Base-by-base conservation (phyloP, 2,888 invertebrate genomes). In the Cataglyphis cursor region DNA sequence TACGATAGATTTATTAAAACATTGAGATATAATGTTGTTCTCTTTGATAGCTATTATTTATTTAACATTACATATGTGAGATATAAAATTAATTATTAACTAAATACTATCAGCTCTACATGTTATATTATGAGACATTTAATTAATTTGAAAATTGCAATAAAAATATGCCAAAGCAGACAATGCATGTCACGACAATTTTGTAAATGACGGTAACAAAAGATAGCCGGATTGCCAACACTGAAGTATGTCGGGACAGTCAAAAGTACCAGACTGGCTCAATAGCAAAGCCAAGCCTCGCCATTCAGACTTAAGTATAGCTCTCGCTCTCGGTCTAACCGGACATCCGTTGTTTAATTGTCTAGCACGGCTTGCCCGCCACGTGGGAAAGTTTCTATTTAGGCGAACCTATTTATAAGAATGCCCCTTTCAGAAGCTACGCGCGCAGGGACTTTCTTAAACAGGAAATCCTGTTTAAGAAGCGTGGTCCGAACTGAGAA, bases 271-370 rank as follows among this genome's bases (percentile, higher is more conserved):
- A 65, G 48, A 65, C 73, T 65, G 51, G 66, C 81, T 87, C 80
- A 75, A 80, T 81, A 83, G 87, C 87, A 87, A 86, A 85, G 81
- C 83, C 78, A 85, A 87, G 82, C 54, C 44, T 64, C 68, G 57
- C 74, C 82, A 76, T 66, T 83, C 81, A 83, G 72, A 54, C 51
- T 59, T 87, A 87, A 86, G 83, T 83, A 85, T 85, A 85, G 81
- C 62, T 65, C 80, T 70, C 83, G 81, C 62, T 65, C 80, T 70
- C 83, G 70, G 66, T 66, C 70, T 86, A 87, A 92, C 91, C 93
- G 93, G 93, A 93, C 90, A 88, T 93, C 93, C 93, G 93, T 91
- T 92, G 91, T 92, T 93, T 93, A 92, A 93, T 93, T 93, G 92
- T 92, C 90, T 91, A 90, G 86, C 81, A 81, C 85, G 81, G 89